Base-by-base conservation (phyloP, 2,113 vertebrate species). In the Odocoileus hemionus region DNA sequence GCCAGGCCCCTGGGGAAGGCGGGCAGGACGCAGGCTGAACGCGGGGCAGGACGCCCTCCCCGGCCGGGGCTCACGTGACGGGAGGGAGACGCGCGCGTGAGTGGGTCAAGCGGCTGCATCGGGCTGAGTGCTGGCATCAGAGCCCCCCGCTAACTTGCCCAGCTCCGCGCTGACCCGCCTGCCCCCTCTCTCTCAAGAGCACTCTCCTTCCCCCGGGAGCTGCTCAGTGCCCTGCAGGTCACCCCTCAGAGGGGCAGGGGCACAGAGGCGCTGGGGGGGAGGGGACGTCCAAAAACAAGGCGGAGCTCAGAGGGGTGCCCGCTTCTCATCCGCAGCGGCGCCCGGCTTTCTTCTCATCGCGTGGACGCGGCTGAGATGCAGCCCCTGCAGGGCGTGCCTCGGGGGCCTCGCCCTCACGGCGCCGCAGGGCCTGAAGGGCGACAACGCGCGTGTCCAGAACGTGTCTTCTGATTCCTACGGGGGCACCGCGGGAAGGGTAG, bases 371-470 rank as follows among this genome's bases (percentile, higher is more conserved):
- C 16, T 0, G 26, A 11, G 78, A 30, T 0, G 39, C 70, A 7
- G 12, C 12, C 36, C n/a, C 60, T 8, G 26, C 36, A 3, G 36
- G 7, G 9, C 1, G 2, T 3, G 7, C 70, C 67, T 23, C 2
- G 67, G 67, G 15, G 4, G n/a, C 67, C 10, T 23, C 1, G 19
- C 19, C n/a, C n/a, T 70, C 67, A 11, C 2, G 0, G 67, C 2
- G 4, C 33, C 2, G 1, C 0, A 1, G 19, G 64, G n/a, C 10
- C 64, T 6, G 19, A 0, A 2, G 4, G 33, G 64, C 0, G 1
- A 5, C 19, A 1, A 5, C 2, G 5, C 4, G 2, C 5, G 17
- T 11, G n/a, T 70, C 64, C 11, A 0, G 3, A 28, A n/a, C 9
- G 13, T 2, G 16, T 7, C 12, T 1, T 17, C 4, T 26, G 74